Percentiles rank a stretch among this genome's conserved stretches.
Evolutionary conservation across 2,888 invertebrate species (phyloP).

Genomic region (Megamerina dolium): DNA sequence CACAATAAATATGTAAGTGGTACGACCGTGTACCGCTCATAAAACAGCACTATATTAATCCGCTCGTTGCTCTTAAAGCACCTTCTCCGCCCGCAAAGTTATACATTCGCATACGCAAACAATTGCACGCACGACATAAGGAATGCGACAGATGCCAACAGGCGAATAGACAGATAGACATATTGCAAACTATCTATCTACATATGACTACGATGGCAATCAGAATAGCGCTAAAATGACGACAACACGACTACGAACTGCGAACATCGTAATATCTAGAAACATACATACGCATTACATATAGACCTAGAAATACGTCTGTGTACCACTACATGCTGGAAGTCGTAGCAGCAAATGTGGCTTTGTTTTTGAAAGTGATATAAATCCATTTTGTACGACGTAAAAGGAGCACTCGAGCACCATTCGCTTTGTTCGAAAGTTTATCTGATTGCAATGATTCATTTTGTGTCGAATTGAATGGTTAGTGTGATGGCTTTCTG

Average conservation of each 20-base stretch:
- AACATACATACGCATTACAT: neutral
- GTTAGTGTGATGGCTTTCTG: too few species aligned
- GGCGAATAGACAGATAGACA: neutral
- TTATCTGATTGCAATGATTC: too few species aligned
- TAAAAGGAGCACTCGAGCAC: too few species aligned
- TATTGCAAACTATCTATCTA: too few species aligned
- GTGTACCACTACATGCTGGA: too few species aligned
- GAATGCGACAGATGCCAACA: conserved; percentile 15
- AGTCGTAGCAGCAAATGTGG: too few species aligned
- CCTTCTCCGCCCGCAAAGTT: conserved; percentile 1
- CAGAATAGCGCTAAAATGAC: conserved; percentile 6
- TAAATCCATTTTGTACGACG: too few species aligned
- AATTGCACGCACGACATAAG: conserved; percentile 9
- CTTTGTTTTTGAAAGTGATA: too few species aligned
- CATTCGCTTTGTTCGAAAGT: too few species aligned
- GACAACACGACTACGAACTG: conserved; percentile 2
- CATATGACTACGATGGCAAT: too few species aligned
- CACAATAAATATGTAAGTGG: neutral
- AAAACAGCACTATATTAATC: neutral
- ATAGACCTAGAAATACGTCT: too few species aligned
- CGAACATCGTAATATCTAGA: conserved; percentile 1
- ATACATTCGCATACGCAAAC: conserved; percentile 10
- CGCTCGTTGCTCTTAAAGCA: neutral
- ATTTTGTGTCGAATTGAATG: too few species aligned
- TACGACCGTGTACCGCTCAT: conserved; percentile 10